A percentile compares a stretch with the other conserved stretches of the same genome.
Conservation (phyloP, 1,140 invertebrate genomes). For the Chymomyza costata region DNA sequence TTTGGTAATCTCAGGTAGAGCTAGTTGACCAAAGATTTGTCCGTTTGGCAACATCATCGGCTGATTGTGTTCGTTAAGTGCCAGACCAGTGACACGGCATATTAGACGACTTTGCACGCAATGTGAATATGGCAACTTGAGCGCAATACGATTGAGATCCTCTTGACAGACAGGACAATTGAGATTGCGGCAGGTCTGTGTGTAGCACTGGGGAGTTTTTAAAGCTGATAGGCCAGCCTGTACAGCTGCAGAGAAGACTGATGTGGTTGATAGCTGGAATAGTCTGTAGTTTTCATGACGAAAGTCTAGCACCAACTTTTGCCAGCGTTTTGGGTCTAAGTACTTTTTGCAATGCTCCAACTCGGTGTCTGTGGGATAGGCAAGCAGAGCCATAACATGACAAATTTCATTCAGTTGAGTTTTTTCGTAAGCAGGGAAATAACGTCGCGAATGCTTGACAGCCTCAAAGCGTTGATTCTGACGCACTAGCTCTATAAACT, state of each 20-base stretch:
- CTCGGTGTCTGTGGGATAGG: constrained; percentile 88
- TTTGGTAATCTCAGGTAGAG: constrained; percentile 90
- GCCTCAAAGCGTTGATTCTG: constrained; percentile 91
- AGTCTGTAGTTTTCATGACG: constrained; percentile 94
- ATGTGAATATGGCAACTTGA: constrained; percentile 93
- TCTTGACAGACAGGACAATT: constrained; percentile 96
- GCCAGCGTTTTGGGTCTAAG: constrained; percentile 82
- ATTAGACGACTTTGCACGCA: constrained; percentile 96
- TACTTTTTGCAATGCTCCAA: constrained; percentile 79
- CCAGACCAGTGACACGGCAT: constrained; percentile 88
- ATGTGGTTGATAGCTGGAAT: constrained; percentile 93
- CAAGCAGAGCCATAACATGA: constrained; percentile 95
- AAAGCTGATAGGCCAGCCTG: constrained; percentile 93
- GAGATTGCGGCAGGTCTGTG: constrained; percentile 81
- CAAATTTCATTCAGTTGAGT: constrained; percentile 92
- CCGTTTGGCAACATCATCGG: constrained; percentile 99
- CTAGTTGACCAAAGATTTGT: constrained; percentile 97
- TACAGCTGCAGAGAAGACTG: constrained; percentile 92
- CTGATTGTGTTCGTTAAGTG: constrained; percentile 98
- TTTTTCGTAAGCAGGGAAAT: constrained; percentile 91
- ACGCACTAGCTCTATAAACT: constrained; percentile 96
- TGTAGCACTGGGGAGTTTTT: constrained; percentile 94
- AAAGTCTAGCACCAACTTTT: constrained; percentile 91
- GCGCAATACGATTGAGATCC: constrained; percentile 90
- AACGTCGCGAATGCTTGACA: constrained; percentile 94